Evolutionary conservation across 2,113 vertebrate species (phyloP).

Genomic region (Phalacrocorax pelagicus): DNA sequence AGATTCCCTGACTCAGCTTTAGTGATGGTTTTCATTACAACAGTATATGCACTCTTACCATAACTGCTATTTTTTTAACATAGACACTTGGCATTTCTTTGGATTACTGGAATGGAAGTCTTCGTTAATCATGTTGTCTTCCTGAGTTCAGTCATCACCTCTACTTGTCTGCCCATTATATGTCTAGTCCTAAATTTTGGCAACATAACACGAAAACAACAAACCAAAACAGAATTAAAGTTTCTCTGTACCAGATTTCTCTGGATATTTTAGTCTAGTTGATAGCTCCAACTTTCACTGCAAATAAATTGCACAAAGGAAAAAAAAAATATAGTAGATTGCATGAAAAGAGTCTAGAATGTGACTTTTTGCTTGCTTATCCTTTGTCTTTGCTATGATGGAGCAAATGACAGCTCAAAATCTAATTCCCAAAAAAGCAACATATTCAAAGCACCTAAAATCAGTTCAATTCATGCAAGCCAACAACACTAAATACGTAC

Average conservation of each 20-base stretch:
- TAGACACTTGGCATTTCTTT: background rate
- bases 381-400: background rate
- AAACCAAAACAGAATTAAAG: background rate
- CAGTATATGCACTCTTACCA: background rate
- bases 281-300: background rate
- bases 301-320: background rate
- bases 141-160: background rate
- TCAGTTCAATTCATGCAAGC: background rate
- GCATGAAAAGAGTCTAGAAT: background rate
- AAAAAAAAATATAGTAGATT: background rate
- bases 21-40: background rate
- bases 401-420: background rate
- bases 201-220: background rate
- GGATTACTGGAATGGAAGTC: background rate
- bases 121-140: background rate
- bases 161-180: background rate
- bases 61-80: background rate
- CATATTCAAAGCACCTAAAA: background rate
- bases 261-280: background rate
- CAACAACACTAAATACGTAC: background rate
- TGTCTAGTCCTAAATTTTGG: background rate
- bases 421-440: background rate
- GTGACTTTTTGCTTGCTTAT: background rate
- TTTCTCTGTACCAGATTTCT: background rate
- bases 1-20: background rate